Evolutionary conservation across 1,140 invertebrate genomes (phyloP).

Genomic region (Brachionus manjavacas): DNA sequence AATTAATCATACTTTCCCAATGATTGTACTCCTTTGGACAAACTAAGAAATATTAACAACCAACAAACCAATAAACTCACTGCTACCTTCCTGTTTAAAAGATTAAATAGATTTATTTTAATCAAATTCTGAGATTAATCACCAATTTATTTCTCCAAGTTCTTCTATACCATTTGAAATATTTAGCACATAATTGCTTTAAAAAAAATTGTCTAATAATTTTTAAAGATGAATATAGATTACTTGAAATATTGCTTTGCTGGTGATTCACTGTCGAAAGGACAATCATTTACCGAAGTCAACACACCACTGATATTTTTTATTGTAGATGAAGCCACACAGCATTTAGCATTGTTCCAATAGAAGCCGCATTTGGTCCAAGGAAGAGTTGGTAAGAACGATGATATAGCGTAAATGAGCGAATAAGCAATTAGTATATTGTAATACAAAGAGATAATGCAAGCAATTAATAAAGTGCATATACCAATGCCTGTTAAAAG

Average conservation of each 20-base stretch:
- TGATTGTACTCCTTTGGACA: slow-evolving; percentile 40
- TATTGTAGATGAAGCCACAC: neutral
- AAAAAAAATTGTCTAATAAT: neutral
- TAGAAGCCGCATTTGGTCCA: slow-evolving; percentile 65
- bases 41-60: slow-evolving; percentile 27
- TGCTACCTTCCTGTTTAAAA: slow-evolving; percentile 18
- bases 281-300: neutral
- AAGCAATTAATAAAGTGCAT: neutral
- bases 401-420: slow-evolving; percentile 47
- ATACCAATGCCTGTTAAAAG: slow-evolving; percentile 20
- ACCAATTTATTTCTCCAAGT: slow-evolving; percentile 39
- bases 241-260: slow-evolving; percentile 42
- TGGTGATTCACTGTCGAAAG: slow-evolving; percentile 18
- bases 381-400: slow-evolving; percentile 63
- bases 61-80: slow-evolving; percentile 19
- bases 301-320: neutral
- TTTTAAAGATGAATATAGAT: neutral
- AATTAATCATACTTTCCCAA: slow-evolving; percentile 46
- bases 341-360: slow-evolving; percentile 35
- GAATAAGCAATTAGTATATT: slow-evolving; percentile 41
- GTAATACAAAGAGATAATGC: slow-evolving; percentile 44
- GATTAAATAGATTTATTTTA: neutral
- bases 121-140: neutral
- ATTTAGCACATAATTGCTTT: slow-evolving; percentile 40
- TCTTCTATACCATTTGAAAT: slow-evolving; percentile 33